Percentiles rank a stretch among this genome's conserved stretches.
Conservation (phyloP, 2,888 invertebrate species). For the Gerosis bhagava region DNA sequence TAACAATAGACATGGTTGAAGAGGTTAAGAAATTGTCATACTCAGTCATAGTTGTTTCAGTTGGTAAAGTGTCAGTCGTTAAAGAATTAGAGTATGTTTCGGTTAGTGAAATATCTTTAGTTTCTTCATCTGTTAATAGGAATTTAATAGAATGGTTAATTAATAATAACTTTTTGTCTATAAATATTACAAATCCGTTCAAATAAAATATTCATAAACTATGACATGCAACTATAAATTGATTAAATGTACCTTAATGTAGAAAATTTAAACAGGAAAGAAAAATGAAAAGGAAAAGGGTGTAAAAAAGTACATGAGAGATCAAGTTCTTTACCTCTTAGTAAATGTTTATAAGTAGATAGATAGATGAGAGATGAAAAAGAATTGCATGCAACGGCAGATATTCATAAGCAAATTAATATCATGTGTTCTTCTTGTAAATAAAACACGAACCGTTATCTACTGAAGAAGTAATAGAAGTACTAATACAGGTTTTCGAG, state of each 20-base stretch:
- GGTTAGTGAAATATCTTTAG: conserved; percentile 75
- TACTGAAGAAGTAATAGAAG: conserved; percentile 24
- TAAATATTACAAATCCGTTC: too few species aligned
- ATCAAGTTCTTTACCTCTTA: background rate
- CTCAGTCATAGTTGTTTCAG: too few species aligned
- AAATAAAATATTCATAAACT: too few species aligned
- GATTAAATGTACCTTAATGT: too few species aligned
- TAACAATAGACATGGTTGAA: background rate
- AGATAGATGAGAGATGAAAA: background rate
- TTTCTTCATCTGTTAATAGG: conserved; percentile 78
- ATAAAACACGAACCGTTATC: conserved; percentile 25
- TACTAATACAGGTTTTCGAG: conserved; percentile 12
- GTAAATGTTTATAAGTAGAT: background rate
- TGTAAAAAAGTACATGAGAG: conserved; percentile 1
- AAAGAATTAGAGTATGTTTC: conserved; percentile 61
- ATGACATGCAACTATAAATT: too few species aligned
- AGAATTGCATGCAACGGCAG: conserved; percentile 7
- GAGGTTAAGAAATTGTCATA: conserved; percentile 19
- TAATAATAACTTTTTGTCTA: conserved; percentile 7
- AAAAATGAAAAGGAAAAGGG: too few species aligned
- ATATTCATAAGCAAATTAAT: background rate
- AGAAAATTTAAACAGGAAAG: too few species aligned
- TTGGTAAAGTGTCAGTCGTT: too few species aligned
- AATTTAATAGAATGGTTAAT: conserved; percentile 56
- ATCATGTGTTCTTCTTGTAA: background rate